Percentiles rank a stretch among this genome's conserved stretches.
These are phyloP conservation scores for Pemphigus obesinymphae DNA, from an alignment of 1,140 invertebrate genomes.

Conservation along the genomic window DNA sequence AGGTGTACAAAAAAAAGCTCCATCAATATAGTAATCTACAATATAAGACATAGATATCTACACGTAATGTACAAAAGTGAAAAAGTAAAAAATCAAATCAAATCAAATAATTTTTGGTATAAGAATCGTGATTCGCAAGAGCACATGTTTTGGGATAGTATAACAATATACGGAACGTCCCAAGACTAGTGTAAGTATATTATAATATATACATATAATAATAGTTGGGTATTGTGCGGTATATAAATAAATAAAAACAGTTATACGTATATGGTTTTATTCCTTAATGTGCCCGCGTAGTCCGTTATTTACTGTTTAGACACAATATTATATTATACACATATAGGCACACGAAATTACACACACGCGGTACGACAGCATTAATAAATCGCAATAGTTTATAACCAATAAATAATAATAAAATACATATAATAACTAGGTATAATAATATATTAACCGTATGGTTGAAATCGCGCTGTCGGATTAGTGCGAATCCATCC, in stretches of 20 bases:
- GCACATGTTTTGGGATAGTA: not conserved
- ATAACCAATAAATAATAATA: not conserved
- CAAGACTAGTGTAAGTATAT: not conserved
- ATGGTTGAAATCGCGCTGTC: not conserved
- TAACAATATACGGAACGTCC: not conserved
- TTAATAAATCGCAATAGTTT: not conserved
- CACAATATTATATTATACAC: no score
- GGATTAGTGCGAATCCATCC: slow-evolving; percentile 30
- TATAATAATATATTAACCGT: no score
- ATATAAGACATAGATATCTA: not conserved
- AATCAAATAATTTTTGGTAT: not conserved
- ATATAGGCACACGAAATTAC: no score
- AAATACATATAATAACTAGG: not conserved
- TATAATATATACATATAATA: not conserved
- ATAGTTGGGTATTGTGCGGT: no score
- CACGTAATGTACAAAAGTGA: not conserved
- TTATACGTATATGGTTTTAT: no score
- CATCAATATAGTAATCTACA: no score
- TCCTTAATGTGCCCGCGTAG: no score
- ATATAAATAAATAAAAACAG: no score
- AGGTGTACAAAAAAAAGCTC: no score
- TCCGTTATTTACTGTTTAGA: no score
- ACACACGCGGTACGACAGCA: not conserved
- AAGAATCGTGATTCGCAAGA: not conserved
- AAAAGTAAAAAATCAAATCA: not conserved